Base-by-base conservation (phyloP, 2,113 vertebrate genomes). In the Chlorodrepanis virens region DNA sequence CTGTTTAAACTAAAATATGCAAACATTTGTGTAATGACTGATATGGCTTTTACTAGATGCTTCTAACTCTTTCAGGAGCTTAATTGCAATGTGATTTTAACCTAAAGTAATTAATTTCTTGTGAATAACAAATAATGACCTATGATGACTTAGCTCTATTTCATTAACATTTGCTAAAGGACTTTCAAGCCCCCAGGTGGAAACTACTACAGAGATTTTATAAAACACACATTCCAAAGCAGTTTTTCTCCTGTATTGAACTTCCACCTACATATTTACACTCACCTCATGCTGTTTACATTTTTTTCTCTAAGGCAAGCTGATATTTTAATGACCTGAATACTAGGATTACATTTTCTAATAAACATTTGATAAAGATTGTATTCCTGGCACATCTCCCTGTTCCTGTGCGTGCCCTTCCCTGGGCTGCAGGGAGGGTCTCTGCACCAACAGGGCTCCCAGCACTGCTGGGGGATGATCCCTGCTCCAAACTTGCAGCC, bases 91-190 rank as follows among this genome's bases (percentile, higher is more conserved):
- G 47, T 47, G 64, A 44, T 80, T 83, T 88, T 86, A 90, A 76
- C 39, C 19, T 52, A 33, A 81, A 94, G 60, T 67, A 92, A 88
- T 86, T 88, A 76, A 70, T 81, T 81, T 89, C 33, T 56, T 70
- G 77, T 2, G 2, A 92, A 89, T 59, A 93, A 45, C 33, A 83
- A 89, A 80, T 80, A 60, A 83, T 12, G 11, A 53, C 35, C 33
- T 56, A 42, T 37, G 18, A 72, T 65, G 56, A 77, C 14, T 80
- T 90, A 65, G 21, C 3, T 72, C 14, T 80, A 69, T 37, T 93
- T 68, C 40, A 89, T 91, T 93, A 91, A 89, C 15, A 65, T 87
- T 93, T 79, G 6, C 54, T 90, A 83, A 90, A 92, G 33, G 54
- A 74, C 39, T 86, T 77, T 59, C 18, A 69, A 61, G 91, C 74